Conservation (phyloP, 2,113 vertebrate genomes). For the Chiloscyllium plagiosum region DNA sequence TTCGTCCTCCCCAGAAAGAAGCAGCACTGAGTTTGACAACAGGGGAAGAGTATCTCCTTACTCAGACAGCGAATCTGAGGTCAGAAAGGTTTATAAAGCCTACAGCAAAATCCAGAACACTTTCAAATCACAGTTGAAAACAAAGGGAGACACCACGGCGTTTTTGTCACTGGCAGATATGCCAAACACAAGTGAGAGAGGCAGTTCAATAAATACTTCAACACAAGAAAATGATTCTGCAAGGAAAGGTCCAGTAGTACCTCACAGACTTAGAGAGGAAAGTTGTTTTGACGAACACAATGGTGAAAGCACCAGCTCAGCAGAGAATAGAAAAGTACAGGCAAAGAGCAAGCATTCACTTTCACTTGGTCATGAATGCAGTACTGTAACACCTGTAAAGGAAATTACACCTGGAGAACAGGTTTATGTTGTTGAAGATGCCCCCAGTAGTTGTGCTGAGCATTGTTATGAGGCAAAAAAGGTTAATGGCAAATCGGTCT, state of each 20-base stretch:
- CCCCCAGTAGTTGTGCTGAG: conserved; percentile 50
- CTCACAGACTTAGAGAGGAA: not conserved
- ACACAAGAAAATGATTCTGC: not conserved
- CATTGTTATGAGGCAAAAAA: conserved; percentile 63
- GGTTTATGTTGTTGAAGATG: conserved; percentile 54
- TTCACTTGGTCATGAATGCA: not conserved
- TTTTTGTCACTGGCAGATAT: not conserved
- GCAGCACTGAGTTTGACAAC: conserved; percentile 49
- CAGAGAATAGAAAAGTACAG: not conserved
- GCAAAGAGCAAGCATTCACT: not conserved
- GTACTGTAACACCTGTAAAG: not conserved
- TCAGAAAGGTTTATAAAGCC: conserved; percentile 71
- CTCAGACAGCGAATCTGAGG: conserved; percentile 64
- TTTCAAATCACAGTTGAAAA: conserved; percentile 27
- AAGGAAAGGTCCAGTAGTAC: not conserved
- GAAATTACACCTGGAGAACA: conserved; percentile 45
- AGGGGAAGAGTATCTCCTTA: conserved; percentile 55
- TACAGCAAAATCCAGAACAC: conserved; percentile 51
- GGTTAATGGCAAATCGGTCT: conserved; percentile 65
- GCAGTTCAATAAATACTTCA: not conserved
- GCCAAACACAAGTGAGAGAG: not conserved
- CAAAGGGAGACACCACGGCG: not conserved
- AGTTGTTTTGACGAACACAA: not conserved
- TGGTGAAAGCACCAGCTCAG: not conserved
- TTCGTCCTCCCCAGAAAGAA: conserved; percentile 63